Base-by-base conservation (phyloP, 2,888 invertebrate species). In the Mesorhabditis spiculigera region DNA sequence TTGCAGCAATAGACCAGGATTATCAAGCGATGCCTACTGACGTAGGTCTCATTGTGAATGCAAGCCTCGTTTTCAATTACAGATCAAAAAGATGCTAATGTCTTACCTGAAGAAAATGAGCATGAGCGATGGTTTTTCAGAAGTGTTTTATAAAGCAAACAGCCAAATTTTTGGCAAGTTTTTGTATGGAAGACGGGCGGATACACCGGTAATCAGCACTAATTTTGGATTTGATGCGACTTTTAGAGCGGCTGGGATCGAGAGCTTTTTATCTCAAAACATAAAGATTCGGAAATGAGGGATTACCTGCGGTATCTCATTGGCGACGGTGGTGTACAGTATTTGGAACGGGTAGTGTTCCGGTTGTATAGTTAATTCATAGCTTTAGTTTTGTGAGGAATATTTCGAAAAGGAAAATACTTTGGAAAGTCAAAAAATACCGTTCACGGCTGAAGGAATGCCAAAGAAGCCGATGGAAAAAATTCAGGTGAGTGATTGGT, bases 91-190 rank as follows among this genome's bases (percentile, higher is more conserved):
- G 67, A 91, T 90, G 83, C 89, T 94, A 86, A 91, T 91, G 86
- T 91, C 91, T 85, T 91, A 92, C 73, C 88, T 94, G 82, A 91
- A 91, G 84, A 91, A 91, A 81, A 90, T 92, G 77, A 91, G 86
- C 75, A 81, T 86, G 71, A 95, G 95, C 0, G 96, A 97, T 87
- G 92, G 93, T 0, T 92, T 97, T 5, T 93, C 95, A 4, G 90
- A 94, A 84, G 93, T 95, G 65, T 97, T 97, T 88, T 89, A 98
- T 69, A 90, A 92, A 73, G 93, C 95, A 8, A 89, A 96, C 78
- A 96, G 96, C 10, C 92, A 93, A 87, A 89, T 97, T 69, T 96
- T 97, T 82, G 96, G 96, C 66, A 93, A 94, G 75, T 95, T 95
- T 87, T 90, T 93, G 6, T 66, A 71, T 5, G 83, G 83, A 44